Conservation (phyloP, 2,113 vertebrate genomes). For the Hemibagrus wyckioides region DNA sequence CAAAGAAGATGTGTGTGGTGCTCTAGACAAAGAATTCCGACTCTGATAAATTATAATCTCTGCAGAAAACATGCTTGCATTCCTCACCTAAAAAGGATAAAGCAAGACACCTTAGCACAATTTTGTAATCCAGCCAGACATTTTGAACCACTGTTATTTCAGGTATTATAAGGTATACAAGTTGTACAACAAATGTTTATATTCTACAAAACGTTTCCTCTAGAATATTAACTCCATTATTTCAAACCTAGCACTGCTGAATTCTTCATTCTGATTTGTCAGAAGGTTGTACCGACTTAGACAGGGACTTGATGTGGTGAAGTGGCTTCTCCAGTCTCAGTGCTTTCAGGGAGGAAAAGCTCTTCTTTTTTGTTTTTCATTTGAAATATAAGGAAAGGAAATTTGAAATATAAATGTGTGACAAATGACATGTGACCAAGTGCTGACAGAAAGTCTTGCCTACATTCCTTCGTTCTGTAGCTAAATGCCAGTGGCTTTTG, state of each 20-base stretch:
- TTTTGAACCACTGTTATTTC: neutral
- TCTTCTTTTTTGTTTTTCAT: neutral
- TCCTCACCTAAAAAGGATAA: conserved; percentile 50
- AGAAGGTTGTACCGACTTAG: neutral
- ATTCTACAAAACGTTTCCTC: neutral
- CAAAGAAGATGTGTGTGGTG: conserved; percentile 17
- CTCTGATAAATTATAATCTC: conserved; percentile 35
- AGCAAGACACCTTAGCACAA: neutral
- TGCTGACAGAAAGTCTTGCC: neutral
- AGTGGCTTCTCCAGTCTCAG: neutral
- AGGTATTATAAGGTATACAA: neutral
- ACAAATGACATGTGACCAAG: neutral
- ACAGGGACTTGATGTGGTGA: neutral
- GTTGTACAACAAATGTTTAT: neutral
- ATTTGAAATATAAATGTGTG: neutral
- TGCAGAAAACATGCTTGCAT: conserved; percentile 5
- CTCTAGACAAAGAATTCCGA: conserved; percentile 26
- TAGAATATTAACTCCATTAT: neutral
- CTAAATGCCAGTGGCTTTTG: neutral
- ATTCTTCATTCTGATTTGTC: neutral
- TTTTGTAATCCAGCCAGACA: neutral
- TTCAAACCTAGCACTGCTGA: neutral
- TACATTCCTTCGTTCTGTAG: neutral
- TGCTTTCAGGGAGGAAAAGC: neutral
- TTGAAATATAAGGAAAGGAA: too few relatives aligned